Base-by-base conservation (phyloP, 2,888 invertebrate genomes). In the Macaria notata region DNA sequence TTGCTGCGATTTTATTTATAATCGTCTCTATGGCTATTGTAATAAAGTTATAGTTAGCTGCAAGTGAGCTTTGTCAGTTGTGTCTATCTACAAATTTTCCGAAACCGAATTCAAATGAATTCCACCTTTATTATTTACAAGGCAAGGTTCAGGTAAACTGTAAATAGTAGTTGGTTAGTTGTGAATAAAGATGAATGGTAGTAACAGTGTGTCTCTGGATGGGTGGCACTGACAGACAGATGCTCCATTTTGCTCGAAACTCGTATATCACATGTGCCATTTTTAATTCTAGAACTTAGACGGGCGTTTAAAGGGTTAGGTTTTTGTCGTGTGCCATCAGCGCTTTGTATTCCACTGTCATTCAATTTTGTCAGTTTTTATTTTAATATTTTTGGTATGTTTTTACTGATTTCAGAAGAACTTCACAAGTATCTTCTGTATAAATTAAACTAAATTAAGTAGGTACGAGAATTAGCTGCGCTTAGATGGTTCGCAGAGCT, bases 191-290 rank as follows among this genome's bases (percentile, higher is more conserved):
- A 88, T 85, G 86, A 87, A 89, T 88, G 84, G 79, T 75, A 65
- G 67, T 75, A 75, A 75, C 75, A 69, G 60, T 62, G 73, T 82
- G 83, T 83, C 86, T 79, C 81, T 71, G 78, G 19, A 19, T 85
- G 83, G 88, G 86, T 87, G 87, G 88, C 84, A 86, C 78, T 87
- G 88, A 88, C 81, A 82, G 86, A 86, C 86, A 85, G 86, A 83
- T 83, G 84, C 75, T 83, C 77, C 75, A 76, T 81, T 86, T 78
- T 71, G 75, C 78, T 73, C 69, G 72, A 69, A 73, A 71, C 65
- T 69, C 71, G 64, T 69, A 61, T 65, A 66, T 72, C 69, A 68
- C 66, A 70, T 71, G 66, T 70, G 75, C 76, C 73, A 78, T 84
- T 86, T 87, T 86, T 83, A 84, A 82, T 81, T 84, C 82, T 80